A percentile compares a stretch with the other conserved stretches of the same genome.
Conservation (phyloP, 2,113 vertebrate genomes). For the Stegostoma tigrinum region DNA sequence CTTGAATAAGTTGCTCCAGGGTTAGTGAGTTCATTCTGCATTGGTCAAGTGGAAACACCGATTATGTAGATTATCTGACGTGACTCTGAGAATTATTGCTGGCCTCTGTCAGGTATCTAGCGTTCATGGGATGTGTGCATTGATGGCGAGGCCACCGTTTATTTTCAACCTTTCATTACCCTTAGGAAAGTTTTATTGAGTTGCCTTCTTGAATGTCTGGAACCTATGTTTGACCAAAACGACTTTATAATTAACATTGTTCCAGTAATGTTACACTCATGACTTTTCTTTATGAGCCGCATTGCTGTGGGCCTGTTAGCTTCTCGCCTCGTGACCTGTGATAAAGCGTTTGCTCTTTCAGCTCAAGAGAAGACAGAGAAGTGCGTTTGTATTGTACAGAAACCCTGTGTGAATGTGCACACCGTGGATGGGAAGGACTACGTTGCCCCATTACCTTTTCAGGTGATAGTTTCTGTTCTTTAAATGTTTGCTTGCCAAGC, state of each 20-base stretch:
- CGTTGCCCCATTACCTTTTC: conserved; percentile 87
- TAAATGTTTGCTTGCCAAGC: neutral
- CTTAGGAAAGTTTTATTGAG: neutral
- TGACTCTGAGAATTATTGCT: neutral
- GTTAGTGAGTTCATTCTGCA: neutral
- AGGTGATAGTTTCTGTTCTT: conserved; percentile 56
- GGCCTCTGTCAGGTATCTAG: neutral
- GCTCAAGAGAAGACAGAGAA: conserved; percentile 56
- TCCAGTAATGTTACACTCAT: neutral
- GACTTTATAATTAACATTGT: neutral
- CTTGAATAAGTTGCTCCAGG: neutral
- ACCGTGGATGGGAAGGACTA: conserved; percentile 89
- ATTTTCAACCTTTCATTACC: neutral
- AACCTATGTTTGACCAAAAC: neutral
- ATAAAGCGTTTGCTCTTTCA: conserved; percentile 39
- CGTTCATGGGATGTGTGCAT: neutral
- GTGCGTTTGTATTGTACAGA: conserved; percentile 85
- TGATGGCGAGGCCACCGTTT: neutral
- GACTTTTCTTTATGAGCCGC: neutral
- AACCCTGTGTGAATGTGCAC: conserved; percentile 86
- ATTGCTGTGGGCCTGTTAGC: neutral
- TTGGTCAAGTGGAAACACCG: neutral
- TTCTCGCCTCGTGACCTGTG: neutral
- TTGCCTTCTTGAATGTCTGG: neutral
- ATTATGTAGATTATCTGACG: no score